Percentiles rank a stretch among this genome's conserved stretches.
Evolutionary conservation across 2,797 vertebrate species (phyloP).

Genomic region (Buphagus erythrorhynchus): DNA sequence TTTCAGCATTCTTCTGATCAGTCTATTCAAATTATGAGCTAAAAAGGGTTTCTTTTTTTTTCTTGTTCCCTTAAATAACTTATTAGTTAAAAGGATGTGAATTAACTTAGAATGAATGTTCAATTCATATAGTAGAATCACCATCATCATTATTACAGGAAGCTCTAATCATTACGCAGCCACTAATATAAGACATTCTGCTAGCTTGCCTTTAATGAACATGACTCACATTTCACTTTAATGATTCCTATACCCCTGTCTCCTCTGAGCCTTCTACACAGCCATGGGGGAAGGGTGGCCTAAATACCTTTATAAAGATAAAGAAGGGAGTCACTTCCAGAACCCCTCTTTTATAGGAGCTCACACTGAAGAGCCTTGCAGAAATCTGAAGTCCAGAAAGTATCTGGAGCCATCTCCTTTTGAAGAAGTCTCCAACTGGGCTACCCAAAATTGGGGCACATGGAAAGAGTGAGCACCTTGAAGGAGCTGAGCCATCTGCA

Average conservation of each 20-base stretch:
- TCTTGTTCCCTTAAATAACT: slow-evolving; percentile 50
- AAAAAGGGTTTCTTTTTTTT: background rate
- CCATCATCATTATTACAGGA: slow-evolving; percentile 79
- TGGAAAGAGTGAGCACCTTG: background rate
- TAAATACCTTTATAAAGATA: background rate
- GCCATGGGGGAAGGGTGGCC: background rate
- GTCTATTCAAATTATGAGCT: slow-evolving; percentile 59
- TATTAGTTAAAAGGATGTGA: slow-evolving; percentile 79
- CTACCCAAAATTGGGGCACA: background rate
- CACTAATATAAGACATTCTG: slow-evolving; percentile 71
- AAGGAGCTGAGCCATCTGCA: background rate
- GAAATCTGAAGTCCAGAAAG: background rate
- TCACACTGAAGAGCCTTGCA: background rate
- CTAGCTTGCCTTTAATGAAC: slow-evolving; percentile 74
- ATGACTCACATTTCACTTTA: slow-evolving; percentile 75
- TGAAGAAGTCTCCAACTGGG: background rate
- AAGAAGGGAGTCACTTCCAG: background rate
- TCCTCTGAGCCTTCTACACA: background rate
- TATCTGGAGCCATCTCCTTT: background rate
- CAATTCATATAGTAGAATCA: slow-evolving; percentile 76
- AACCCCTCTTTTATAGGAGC: background rate
- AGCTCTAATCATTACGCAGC: slow-evolving; percentile 72
- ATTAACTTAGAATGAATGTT: slow-evolving; percentile 79
- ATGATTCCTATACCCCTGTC: slow-evolving; percentile 25
- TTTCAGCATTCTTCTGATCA: slow-evolving; percentile 24